These are phyloP conservation scores for Hydrophis major DNA, from an alignment of 2,797 vertebrate species.

Conservation along the genomic window DNA sequence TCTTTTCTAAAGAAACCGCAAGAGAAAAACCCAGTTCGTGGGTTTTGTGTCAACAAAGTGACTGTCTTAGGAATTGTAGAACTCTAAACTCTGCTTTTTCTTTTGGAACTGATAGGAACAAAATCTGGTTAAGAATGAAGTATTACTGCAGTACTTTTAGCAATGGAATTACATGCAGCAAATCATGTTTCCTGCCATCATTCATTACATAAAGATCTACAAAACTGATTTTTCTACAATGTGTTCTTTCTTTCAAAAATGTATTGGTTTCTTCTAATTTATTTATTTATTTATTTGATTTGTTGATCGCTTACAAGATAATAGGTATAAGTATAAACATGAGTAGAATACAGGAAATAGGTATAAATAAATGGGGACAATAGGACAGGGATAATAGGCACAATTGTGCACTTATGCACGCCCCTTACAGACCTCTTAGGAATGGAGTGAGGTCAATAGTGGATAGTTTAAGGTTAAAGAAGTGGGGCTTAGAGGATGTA, in stretches of 20 bases:
- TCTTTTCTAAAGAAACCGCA: neutral
- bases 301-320: too few relatives aligned
- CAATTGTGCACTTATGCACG: too few relatives aligned
- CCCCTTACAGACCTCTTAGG: too few relatives aligned
- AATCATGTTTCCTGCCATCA: neutral
- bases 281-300: too few relatives aligned
- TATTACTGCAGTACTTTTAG: neutral
- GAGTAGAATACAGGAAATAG: too few relatives aligned
- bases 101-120: neutral
- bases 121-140: neutral
- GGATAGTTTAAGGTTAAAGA: too few relatives aligned
- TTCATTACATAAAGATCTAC: neutral
- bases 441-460: too few relatives aligned
- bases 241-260: neutral
- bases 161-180: neutral
- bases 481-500: too few relatives aligned
- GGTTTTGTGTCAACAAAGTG: neutral
- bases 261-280: neutral
- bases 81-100: neutral
- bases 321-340: too few relatives aligned
- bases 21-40: neutral
- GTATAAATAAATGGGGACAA: too few relatives aligned
- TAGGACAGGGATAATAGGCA: too few relatives aligned
- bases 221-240: neutral
- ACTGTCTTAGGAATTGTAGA: neutral